Evolutionary conservation across 1,140 invertebrate genomes (phyloP).

Genomic region (Drosophila punjabiensis): DNA sequence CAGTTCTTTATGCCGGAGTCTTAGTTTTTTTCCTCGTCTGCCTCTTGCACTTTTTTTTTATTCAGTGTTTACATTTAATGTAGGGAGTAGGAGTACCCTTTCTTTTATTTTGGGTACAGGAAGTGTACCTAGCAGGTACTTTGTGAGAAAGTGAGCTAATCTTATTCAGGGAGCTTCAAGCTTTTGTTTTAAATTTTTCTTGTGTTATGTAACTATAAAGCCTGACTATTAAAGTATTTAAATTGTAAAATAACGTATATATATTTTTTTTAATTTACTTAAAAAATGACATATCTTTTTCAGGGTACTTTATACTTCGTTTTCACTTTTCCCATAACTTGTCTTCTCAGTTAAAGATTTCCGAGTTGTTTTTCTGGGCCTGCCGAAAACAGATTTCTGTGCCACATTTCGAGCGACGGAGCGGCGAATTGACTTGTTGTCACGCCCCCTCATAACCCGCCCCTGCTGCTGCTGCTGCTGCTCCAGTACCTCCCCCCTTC

Average conservation of each 20-base stretch:
- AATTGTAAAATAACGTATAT: no score
- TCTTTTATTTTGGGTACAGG: neutral
- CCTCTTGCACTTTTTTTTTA: conserved; percentile 7
- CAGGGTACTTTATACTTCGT: conserved; percentile 12
- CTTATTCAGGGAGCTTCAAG: neutral
- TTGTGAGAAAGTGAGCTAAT: neutral
- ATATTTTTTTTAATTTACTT: no score
- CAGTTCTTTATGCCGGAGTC: conserved; percentile 47
- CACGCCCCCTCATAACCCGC: conserved; percentile 70
- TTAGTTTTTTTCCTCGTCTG: conserved; percentile 24
- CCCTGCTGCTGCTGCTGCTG: conserved; percentile 20
- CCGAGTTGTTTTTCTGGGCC: conserved; percentile 31
- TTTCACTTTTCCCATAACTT: neutral
- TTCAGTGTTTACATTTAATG: conserved; percentile 57
- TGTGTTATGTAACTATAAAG: neutral
- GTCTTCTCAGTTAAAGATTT: conserved; percentile 41
- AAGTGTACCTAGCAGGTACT: neutral
- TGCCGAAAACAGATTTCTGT: conserved; percentile 55
- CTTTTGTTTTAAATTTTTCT: neutral
- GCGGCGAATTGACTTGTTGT: conserved; percentile 78
- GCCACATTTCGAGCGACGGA: conserved; percentile 62
- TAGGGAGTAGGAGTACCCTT: conserved; percentile 40
- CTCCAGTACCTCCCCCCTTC: neutral
- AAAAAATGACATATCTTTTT: no score
- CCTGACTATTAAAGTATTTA: neutral